These are phyloP conservation scores for Columba guinea DNA, from an alignment of 2,797 vertebrate species.

Conservation along the genomic window DNA sequence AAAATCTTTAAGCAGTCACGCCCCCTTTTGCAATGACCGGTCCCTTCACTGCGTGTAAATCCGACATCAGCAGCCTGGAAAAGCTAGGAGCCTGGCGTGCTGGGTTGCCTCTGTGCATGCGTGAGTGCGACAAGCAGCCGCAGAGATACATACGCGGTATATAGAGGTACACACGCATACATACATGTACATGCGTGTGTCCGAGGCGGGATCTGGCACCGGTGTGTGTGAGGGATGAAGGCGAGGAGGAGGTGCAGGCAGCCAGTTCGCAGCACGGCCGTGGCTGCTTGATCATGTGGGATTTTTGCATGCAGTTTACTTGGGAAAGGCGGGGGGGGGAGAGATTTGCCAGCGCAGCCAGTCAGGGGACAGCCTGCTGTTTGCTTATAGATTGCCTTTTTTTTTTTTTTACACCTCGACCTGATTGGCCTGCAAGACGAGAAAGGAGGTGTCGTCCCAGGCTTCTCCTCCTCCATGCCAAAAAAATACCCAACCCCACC, in stretches of 20 bases:
- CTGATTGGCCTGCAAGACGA: constrained; percentile 83
- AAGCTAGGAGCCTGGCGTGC: not conserved
- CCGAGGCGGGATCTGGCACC: constrained; percentile 3
- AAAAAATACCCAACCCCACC: constrained; percentile 76
- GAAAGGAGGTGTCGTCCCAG: constrained; percentile 79
- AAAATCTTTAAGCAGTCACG: constrained; percentile 72
- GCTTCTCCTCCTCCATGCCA: constrained; percentile 48
- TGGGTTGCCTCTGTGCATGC: constrained; percentile 2
- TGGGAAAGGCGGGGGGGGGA: constrained; percentile 65
- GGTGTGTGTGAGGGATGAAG: not conserved
- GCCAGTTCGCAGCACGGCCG: constrained; percentile 9
- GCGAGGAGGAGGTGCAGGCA: constrained; percentile 49
- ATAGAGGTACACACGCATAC: not conserved
- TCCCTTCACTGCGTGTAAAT: constrained; percentile 68
- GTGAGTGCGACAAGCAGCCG: constrained; percentile 1
- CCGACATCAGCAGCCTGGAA: constrained; percentile 46
- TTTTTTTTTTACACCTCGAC: constrained; percentile 66
- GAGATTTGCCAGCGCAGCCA: constrained; percentile 73
- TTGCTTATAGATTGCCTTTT: constrained; percentile 67
- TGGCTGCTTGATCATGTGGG: constrained; percentile 77
- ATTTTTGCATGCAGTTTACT: constrained; percentile 75
- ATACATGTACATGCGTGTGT: constrained; percentile 34
- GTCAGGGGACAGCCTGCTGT: constrained; percentile 75
- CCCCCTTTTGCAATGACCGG: constrained; percentile 73
- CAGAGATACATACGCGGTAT: not conserved